Percentiles rank a stretch among this genome's conserved stretches.
Conservation (phyloP, 2,113 vertebrate genomes). For the Saimiri boliviensis region DNA sequence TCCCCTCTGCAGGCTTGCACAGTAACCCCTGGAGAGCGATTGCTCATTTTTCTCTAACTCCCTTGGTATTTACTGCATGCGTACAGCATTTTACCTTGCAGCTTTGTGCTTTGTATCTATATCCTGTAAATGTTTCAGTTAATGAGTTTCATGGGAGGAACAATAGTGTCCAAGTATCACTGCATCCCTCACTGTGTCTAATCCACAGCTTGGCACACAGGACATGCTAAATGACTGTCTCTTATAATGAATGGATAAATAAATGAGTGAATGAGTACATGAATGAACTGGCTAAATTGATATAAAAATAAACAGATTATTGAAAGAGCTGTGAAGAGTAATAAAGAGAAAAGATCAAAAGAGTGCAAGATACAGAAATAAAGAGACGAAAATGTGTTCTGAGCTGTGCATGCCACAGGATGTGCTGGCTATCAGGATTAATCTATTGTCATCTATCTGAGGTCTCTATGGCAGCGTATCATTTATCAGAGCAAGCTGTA, state of each 20-base stretch:
- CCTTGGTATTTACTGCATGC: not conserved
- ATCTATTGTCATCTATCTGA: not conserved
- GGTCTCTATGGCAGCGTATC: not conserved
- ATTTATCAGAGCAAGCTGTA: not conserved
- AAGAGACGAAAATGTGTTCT: not conserved
- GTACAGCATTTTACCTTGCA: not conserved
- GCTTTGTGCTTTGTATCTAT: not conserved
- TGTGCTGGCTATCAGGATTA: not conserved
- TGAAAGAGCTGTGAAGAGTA: constrained; percentile 20
- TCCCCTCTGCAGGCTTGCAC: not conserved
- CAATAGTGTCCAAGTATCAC: not conserved
- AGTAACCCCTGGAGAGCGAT: not conserved
- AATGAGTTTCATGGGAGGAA: not conserved
- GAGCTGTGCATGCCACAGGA: not conserved
- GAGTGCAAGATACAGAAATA: constrained; percentile 30
- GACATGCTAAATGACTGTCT: not conserved
- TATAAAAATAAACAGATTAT: constrained; percentile 20
- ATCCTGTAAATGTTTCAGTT: not conserved
- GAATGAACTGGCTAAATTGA: constrained; percentile 2
- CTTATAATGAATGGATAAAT: constrained; percentile 49
- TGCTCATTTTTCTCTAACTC: not conserved
- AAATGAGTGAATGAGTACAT: not conserved
- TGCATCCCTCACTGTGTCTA: not conserved
- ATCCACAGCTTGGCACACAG: not conserved
- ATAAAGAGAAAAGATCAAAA: constrained; percentile 43